These are phyloP conservation scores for Monochamus alternatus DNA, from an alignment of 2,888 invertebrate genomes.

Conservation along the genomic window DNA sequence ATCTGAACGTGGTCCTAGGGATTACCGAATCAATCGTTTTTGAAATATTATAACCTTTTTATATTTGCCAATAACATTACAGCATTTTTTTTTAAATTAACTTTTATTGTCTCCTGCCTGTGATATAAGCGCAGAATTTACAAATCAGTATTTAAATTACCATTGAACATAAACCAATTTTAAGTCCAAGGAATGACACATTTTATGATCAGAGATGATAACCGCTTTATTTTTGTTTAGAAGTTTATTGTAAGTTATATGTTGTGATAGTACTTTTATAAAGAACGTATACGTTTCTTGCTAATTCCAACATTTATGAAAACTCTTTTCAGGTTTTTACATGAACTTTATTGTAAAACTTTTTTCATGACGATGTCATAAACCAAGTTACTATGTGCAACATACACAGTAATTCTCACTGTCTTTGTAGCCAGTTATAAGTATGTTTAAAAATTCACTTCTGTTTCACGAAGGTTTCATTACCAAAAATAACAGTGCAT, in stretches of 20 bases:
- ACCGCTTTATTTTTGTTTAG: conserved; percentile 9
- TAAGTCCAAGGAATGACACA: conserved; percentile 38
- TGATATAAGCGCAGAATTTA: conserved; percentile 64
- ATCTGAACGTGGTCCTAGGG: conserved; percentile 43
- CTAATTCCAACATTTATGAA: neutral
- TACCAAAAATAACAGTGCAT: too few relatives aligned
- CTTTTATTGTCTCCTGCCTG: conserved; percentile 62
- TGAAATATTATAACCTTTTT: conserved; percentile 20
- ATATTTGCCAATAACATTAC: conserved; percentile 34
- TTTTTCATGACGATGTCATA: too few relatives aligned
- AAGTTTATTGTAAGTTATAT: conserved; percentile 29
- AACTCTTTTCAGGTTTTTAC: neutral
- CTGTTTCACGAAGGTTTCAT: too few relatives aligned
- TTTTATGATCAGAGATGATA: conserved; percentile 53
- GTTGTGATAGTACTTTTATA: conserved; percentile 31
- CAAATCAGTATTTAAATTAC: conserved; percentile 64
- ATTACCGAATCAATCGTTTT: conserved; percentile 26
- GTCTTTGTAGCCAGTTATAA: too few relatives aligned
- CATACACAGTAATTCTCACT: too few relatives aligned
- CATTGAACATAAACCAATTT: conserved; percentile 45
- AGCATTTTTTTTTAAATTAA: conserved; percentile 36
- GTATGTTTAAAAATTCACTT: too few relatives aligned
- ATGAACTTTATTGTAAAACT: too few relatives aligned
- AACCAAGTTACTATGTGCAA: too few relatives aligned
- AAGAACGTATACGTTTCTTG: neutral